These are phyloP conservation scores for Drosophila ercepeae DNA, from an alignment of 1,140 invertebrate genomes.

Conservation along the genomic window DNA sequence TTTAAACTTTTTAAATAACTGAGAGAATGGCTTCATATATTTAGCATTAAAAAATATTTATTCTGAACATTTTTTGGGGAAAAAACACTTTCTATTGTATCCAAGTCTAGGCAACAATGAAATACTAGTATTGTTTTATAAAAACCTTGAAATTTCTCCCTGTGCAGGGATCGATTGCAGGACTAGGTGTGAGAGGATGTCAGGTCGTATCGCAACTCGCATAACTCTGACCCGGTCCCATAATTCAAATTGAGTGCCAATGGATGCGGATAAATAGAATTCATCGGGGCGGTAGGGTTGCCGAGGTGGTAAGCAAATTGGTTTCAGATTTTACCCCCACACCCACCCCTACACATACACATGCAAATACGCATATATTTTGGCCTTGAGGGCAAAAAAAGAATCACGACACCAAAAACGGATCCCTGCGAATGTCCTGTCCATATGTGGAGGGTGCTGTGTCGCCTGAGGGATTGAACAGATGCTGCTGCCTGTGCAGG, in stretches of 20 bases:
- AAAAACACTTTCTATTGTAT: no score
- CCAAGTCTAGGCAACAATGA: no score
- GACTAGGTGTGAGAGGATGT: not conserved
- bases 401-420: constrained; percentile 46
- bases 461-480: constrained; percentile 49
- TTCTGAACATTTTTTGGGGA: no score
- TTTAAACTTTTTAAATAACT: constrained; percentile 7
- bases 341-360: constrained; percentile 1
- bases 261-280: constrained; percentile 15
- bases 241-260: constrained; percentile 58
- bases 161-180: not conserved
- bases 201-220: constrained; percentile 9
- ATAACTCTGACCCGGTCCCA: constrained; percentile 25
- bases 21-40: not conserved
- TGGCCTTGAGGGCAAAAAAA: constrained; percentile 34
- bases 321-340: constrained; percentile 66
- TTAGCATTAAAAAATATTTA: not conserved
- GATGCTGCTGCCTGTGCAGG: constrained; percentile 54
- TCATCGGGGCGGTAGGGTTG: not conserved
- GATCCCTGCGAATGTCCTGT: constrained; percentile 10
- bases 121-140: no score
- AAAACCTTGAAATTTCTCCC: not conserved
- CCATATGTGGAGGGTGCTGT: constrained; percentile 10
- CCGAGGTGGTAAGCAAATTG: constrained; percentile 64
- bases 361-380: constrained; percentile 43